Evolutionary conservation across 2,888 invertebrate species (phyloP), one percentile per base, ranked within the genome.

Genomic region (Athetis lepigone): DNA sequence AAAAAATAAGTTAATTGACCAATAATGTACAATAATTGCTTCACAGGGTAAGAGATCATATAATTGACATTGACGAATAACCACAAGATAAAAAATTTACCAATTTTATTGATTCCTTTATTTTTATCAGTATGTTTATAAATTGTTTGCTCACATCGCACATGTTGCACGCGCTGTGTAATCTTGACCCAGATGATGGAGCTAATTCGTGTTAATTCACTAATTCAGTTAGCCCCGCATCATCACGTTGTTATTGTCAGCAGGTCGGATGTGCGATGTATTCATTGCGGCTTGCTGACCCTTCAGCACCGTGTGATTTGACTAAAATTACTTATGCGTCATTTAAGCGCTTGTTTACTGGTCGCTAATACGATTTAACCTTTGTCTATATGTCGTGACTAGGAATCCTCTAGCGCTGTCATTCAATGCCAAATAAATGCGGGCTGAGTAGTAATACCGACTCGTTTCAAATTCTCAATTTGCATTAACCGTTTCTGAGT

Each of bases 101-200:
- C 25, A 8, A 3, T 27, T 19, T 27, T 50, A 47, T 21, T n/a
- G 33, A 40, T 59, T 49, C 13, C 47, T 18, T 49, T 52, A 5
- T 9, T 25, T 56, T 50, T 46, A 37, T 58, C 51, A 7, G 25
- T 27, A 11, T 55, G 56, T 57, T 67, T 47, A 52, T 49, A 27
- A 50, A 45, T 58, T 51, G 69, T 63, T 70, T 36, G 33, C 42
- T 36, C 33, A 52, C 23, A 54, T 57, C 33, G 52, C 27, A 58
- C 63, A 46, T 58, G 27, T 42, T 51, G 78, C 82, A 84, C 83
- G 77, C 84, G 77, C 74, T 67, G 70, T 72, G 70, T 80, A 86
- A 78, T 89, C 92, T 92, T 93, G 93, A 92, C 92, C 93, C 80
- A 89, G 76, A 88, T 92, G 83, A 79, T 85, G 75, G 66, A 78